Percentiles rank a stretch among this genome's conserved stretches.
These are phyloP conservation scores for Kryphioiulus occultus DNA, from an alignment of 2,888 invertebrate species.

Conservation along the genomic window DNA sequence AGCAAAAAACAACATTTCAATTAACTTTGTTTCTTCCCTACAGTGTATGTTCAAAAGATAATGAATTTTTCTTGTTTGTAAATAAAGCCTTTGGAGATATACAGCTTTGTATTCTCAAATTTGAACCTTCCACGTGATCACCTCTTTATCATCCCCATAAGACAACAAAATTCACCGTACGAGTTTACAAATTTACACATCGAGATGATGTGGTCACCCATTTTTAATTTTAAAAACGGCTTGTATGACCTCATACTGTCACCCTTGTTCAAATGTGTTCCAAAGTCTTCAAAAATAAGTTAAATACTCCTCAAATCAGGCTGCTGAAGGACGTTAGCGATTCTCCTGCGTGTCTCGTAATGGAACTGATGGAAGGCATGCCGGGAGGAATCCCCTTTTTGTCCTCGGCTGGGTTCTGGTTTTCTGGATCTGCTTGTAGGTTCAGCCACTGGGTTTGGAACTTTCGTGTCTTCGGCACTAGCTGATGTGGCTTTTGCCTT, in stretches of 20 bases:
- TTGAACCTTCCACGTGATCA: too few relatives aligned
- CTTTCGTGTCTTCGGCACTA: not conserved
- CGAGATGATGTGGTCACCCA: too few relatives aligned
- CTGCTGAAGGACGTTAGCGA: not conserved
- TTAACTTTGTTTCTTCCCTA: too few relatives aligned
- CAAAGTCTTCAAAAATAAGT: not conserved
- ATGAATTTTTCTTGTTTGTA: too few relatives aligned
- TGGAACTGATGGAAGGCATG: slow-evolving; percentile 58
- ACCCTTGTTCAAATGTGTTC: not conserved
- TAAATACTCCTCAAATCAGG: not conserved
- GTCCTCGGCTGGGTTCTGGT: not conserved
- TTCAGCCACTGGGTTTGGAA: not conserved
- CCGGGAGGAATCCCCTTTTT: slow-evolving; percentile 56
- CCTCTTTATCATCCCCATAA: too few relatives aligned
- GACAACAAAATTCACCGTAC: too few relatives aligned
- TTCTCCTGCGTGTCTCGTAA: slow-evolving; percentile 52
- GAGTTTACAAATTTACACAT: too few relatives aligned
- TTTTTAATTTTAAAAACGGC: too few relatives aligned
- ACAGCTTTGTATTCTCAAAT: too few relatives aligned
- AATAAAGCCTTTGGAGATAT: too few relatives aligned
- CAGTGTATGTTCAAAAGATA: too few relatives aligned
- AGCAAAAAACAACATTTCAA: too few relatives aligned
- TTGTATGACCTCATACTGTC: not conserved
- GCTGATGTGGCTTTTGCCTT: not conserved
- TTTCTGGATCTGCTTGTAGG: not conserved